Base-by-base conservation (phyloP, 2,113 vertebrate genomes). In the Stegostoma tigrinum region DNA sequence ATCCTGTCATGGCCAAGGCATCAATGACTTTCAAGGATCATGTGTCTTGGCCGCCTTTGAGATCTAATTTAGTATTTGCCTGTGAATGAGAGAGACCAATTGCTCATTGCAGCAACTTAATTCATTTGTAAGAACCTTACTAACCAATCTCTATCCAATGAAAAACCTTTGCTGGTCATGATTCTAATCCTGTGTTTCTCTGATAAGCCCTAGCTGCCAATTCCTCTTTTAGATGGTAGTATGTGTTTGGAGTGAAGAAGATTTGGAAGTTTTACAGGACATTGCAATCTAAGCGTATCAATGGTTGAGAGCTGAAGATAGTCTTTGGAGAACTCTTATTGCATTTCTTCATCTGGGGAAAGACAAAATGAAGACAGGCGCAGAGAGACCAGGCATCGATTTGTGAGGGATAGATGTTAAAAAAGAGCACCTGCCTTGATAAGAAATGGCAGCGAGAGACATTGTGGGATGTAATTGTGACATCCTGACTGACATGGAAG, bases 331-430 rank as follows among this genome's bases (percentile, higher is more conserved):
- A 19, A 93, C 61, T 38, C n/a, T 93, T 61, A 67, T 93, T 66
- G 61, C 89, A 34, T 75, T 45, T 67, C 24, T 68, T 95, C 94
- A 95, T 67, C 94, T 72, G 67, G 94, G 94, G 94, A 3, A 95
- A 95, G 72, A 72, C 94, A 95, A 67, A 95, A 24, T 70, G 94
- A 95, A 95, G 52, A 72, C 67, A 75, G 68, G 67, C 94, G 30
- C 23, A 68, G 68, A 75, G 68, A 95, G 42, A 24, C 94, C 67
- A 72, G 94, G 27, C 42, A 70, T 95, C 52, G 66, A 95, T 95
- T 48, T 75, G 42, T 72, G 68, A 95, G 42, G 45, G 27, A 72
- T 95, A 72, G 24, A 48, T 72, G 94, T 95, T 95, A 8, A 93
- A 93, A 66, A 93, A n/a, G 27, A 93, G 38, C 89, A 66, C 66